Base-by-base conservation (phyloP, 1,140 invertebrate species). In the Ceratina calcarata region DNA sequence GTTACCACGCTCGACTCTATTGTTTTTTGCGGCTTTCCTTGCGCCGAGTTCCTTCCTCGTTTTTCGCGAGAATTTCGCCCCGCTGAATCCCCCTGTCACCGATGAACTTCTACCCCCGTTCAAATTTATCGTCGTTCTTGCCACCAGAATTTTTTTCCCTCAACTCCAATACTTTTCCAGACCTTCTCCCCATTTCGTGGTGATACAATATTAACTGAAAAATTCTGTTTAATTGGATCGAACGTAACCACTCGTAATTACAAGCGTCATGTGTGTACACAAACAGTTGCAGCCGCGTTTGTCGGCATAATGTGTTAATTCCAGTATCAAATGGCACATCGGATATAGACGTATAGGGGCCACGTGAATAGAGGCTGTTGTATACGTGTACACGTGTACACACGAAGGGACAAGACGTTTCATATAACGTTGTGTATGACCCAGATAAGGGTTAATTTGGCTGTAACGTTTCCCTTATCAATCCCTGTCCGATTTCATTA, bases 401-500 rank as follows among this genome's bases (percentile, higher is more conserved):
- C 12, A 37, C 57, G 16, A 15, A 61, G 75, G 57, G n/a, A 55
- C 67, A 70, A 62, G 67, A 71, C 55, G 76, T 65, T 57, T 49
- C 20, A 12, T 51, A 27, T 7, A 20, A 51, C 15, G 27, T 20
- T 32, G 18, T 72, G 76, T 64, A 32, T 20, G 51, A 51, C 8
- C 32, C 32, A 72, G 76, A 78, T 78, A 78, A 78, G 60, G 76
- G 69, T 78, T 78, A 72, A 78, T 78, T 78, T 65, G 69, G 20
- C 32, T 15, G 27, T 6, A 15, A 57, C n/a, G 58, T n/a, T 22
- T 69, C 65, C 55, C n/a, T n/a, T 57, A 16, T 16, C 55, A 57
- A 18, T 57, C 55, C 55, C 55, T n/a, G n/a, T 57, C 16, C 55
- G 55, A 57, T 18, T 57, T 57, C 55, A 57, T 45, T 45, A 45